These are phyloP conservation scores for Phortica magna DNA, from an alignment of 2,888 invertebrate species.

Conservation along the genomic window DNA sequence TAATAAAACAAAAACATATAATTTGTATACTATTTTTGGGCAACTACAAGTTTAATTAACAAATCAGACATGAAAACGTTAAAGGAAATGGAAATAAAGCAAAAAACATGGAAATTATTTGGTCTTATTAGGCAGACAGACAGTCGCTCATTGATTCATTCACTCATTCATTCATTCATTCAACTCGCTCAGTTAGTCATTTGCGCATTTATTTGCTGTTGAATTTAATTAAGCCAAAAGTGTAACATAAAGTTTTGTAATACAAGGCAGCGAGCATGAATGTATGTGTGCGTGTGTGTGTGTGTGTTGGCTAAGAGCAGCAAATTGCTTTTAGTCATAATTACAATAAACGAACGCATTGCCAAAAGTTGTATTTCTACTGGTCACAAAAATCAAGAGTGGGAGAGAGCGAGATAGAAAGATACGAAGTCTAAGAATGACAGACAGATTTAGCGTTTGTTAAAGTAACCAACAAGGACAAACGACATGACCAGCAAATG, in stretches of 20 bases:
- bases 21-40: neutral
- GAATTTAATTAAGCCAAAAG: constrained; percentile 15
- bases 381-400: too few relatives aligned
- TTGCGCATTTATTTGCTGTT: neutral
- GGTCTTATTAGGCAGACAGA: neutral
- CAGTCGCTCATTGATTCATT: neutral
- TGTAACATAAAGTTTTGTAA: constrained; percentile 1
- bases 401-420: too few relatives aligned
- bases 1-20: neutral
- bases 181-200: neutral
- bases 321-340: neutral
- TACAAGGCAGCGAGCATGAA: neutral
- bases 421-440: too few relatives aligned
- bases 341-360: neutral
- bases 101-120: neutral
- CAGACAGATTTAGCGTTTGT: too few relatives aligned
- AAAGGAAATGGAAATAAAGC: too few relatives aligned
- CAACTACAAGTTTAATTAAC: neutral
- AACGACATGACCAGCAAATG: neutral
- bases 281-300: neutral
- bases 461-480: too few relatives aligned
- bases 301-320: neutral
- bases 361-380: neutral
- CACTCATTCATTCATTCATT: neutral
- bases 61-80: neutral